Evolutionary conservation across 2,888 invertebrate genomes (phyloP).

Genomic region (Imbricaverruca yamaguchii): DNA sequence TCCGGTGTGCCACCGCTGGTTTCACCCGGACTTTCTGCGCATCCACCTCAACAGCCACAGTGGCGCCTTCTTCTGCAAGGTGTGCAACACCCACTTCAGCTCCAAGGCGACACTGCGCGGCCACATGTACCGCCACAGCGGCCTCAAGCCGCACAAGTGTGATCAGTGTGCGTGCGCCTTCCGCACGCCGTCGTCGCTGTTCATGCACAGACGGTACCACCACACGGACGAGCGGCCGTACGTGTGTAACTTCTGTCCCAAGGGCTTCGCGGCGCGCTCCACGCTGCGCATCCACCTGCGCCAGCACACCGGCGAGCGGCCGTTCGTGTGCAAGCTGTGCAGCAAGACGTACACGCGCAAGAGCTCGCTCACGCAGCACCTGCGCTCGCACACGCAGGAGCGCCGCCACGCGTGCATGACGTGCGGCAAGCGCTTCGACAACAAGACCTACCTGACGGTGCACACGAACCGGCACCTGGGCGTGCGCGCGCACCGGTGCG

Average conservation of each 20-base stretch:
- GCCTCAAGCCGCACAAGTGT: background rate
- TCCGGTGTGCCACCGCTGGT: background rate
- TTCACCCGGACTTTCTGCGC: conserved; percentile 9
- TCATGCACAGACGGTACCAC: conserved; percentile 15
- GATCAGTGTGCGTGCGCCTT: background rate
- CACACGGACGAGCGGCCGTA: conserved; percentile 8
- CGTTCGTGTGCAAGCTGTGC: conserved; percentile 8
- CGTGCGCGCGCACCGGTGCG: conserved; percentile 11
- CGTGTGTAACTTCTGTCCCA: background rate
- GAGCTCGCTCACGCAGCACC: conserved; percentile 15
- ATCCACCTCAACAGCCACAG: conserved; percentile 6
- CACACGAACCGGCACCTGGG: conserved; percentile 16
- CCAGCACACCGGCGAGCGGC: conserved; percentile 22
- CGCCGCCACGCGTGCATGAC: background rate
- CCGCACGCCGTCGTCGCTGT: conserved; percentile 15
- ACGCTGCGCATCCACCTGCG: conserved; percentile 9
- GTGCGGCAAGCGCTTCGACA: conserved; percentile 19
- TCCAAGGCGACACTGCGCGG: background rate
- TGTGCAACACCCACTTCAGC: conserved; percentile 19
- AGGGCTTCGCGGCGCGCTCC: conserved; percentile 16
- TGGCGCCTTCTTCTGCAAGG: conserved; percentile 8
- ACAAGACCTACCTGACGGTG: background rate
- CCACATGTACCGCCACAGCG: conserved; percentile 22
- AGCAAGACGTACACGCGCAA: background rate
- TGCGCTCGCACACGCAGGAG: conserved; percentile 20